Conservation (phyloP, 2,888 invertebrate genomes). For the Merodon equestris region DNA sequence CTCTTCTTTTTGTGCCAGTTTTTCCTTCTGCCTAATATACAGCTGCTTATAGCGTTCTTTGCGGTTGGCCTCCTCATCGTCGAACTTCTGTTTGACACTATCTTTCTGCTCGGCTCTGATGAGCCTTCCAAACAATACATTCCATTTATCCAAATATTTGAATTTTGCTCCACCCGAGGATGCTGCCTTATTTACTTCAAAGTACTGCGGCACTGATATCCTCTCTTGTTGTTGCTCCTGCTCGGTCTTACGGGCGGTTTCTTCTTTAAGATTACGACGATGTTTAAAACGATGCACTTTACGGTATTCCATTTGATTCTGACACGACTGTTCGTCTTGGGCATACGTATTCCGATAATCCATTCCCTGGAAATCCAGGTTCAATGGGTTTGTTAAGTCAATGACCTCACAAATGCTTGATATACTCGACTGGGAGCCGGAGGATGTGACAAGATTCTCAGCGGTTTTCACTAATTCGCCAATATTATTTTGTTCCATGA, state of each 20-base stretch:
- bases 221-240: constrained; percentile 72
- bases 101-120: constrained; percentile 74
- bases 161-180: background rate
- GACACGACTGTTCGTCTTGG: constrained; percentile 75
- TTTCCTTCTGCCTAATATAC: constrained; percentile 71
- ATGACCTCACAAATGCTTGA: constrained; percentile 75
- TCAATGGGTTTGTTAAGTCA: constrained; percentile 76
- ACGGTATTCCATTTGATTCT: constrained; percentile 74
- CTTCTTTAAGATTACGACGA: constrained; percentile 71
- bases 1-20: constrained; percentile 26
- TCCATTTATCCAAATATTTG: background rate
- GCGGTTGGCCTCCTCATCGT: constrained; percentile 70
- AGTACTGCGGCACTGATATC: constrained; percentile 71
- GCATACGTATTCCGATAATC: constrained; percentile 76
- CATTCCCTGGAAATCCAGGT: constrained; percentile 76
- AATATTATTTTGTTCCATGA: constrained; percentile 70
- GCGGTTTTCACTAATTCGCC: constrained; percentile 74
- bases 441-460: constrained; percentile 73
- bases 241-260: constrained; percentile 71
- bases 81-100: constrained; percentile 69
- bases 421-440: constrained; percentile 72
- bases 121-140: constrained; percentile 69
- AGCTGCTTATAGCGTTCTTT: constrained; percentile 74
- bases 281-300: constrained; percentile 74
- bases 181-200: constrained; percentile 42